Conservation (phyloP, 2,888 invertebrate species). For the Adelognathus sp. region DNA sequence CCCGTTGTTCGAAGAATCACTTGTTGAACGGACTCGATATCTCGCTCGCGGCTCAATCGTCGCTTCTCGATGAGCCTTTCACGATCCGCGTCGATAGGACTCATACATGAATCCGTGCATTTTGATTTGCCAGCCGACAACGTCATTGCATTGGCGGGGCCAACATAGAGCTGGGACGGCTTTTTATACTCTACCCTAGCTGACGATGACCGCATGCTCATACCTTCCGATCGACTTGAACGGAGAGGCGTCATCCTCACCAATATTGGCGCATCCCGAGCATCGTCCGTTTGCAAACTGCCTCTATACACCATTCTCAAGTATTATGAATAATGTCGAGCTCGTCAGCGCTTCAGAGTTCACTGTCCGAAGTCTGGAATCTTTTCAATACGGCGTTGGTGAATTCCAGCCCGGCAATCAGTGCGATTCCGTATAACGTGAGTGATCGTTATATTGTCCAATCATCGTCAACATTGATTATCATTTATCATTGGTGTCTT, state of each 20-base stretch:
- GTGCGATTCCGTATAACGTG: too few relatives aligned
- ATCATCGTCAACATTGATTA: too few relatives aligned
- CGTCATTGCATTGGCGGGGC: not conserved
- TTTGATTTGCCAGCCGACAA: constrained; percentile 51
- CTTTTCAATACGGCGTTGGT: not conserved
- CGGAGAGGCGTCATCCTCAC: constrained; percentile 75
- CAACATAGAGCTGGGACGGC: not conserved
- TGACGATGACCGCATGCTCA: constrained; percentile 11
- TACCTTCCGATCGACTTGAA: constrained; percentile 63
- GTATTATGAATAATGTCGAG: too few relatives aligned
- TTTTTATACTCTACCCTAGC: constrained; percentile 19
- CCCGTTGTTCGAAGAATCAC: constrained; percentile 71
- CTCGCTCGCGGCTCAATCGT: constrained; percentile 68
- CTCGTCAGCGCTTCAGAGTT: not conserved
- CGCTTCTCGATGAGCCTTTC: constrained; percentile 71
- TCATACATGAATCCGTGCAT: constrained; percentile 60
- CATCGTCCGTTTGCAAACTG: constrained; percentile 75
- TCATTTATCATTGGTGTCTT: too few relatives aligned
- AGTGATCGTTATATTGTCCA: too few relatives aligned
- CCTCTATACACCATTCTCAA: constrained; percentile 75
- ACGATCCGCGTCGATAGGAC: constrained; percentile 67
- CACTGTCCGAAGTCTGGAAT: not conserved
- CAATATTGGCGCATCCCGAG: constrained; percentile 73
- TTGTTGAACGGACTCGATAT: constrained; percentile 71
- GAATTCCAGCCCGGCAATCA: too few relatives aligned